These are phyloP conservation scores for Chelmon rostratus DNA, from an alignment of 2,797 vertebrate species.

Conservation along the genomic window DNA sequence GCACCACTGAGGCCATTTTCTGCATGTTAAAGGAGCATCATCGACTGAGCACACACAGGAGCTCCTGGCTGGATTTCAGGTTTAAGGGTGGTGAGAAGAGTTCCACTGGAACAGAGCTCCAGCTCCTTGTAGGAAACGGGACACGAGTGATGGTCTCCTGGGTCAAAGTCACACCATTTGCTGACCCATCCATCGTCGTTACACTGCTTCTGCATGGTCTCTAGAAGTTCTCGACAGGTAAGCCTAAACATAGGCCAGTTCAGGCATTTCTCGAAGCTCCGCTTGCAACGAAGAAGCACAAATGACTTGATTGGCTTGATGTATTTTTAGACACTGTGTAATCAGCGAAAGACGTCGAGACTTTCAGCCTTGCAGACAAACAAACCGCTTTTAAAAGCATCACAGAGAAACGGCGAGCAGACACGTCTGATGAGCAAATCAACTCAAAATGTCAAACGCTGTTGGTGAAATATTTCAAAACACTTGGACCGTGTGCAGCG, in stretches of 20 bases:
- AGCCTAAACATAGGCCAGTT: not conserved
- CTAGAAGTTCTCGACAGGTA: not conserved
- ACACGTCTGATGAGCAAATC: conserved; percentile 18
- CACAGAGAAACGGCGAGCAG: not conserved
- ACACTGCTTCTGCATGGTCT: not conserved
- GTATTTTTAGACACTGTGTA: not conserved
- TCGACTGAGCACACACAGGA: too few species aligned
- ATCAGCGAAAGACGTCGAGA: not conserved
- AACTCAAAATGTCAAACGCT: conserved; percentile 7
- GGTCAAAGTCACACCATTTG: not conserved
- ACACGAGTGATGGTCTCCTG: not conserved
- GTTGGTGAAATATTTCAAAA: not conserved
- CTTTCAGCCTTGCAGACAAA: conserved; percentile 2
- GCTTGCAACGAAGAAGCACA: not conserved
- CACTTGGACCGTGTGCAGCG: not conserved
- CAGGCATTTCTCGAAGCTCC: not conserved
- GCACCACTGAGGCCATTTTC: too few species aligned
- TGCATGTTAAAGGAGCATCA: too few species aligned
- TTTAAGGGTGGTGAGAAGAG: too few species aligned
- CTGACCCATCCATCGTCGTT: not conserved
- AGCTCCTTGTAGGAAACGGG: not conserved
- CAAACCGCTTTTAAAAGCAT: not conserved
- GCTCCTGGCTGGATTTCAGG: too few species aligned
- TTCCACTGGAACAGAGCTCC: too few species aligned
- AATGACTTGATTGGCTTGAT: conserved; percentile 3